Base-by-base conservation (phyloP, 1,140 invertebrate genomes). In the Mylabris phalerata region DNA sequence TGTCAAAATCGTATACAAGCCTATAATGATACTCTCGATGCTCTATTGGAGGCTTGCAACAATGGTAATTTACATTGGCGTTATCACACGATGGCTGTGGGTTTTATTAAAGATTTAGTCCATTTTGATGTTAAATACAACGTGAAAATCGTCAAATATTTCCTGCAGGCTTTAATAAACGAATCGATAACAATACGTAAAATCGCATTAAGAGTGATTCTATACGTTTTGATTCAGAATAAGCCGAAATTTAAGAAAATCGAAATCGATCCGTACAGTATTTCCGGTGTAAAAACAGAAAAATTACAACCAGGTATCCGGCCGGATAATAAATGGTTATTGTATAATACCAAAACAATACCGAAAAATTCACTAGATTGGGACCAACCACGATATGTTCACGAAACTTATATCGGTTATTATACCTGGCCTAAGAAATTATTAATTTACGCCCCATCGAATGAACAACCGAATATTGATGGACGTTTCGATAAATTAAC, bases 11-110 rank as follows among this genome's bases (percentile, higher is more conserved):
- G 82, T 71, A 72, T 78, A 50, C 67, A 72, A 9, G 59, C 76
- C 5, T 93, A 92, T 66, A 74, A 78, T 26, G 73, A 78, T 6
- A 69, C 91, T 2, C 64, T 91, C 0, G 67, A 83, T 13, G 76
- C 82, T 19, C 66, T 94, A 9, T 75, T 89, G 1, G 69, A 80
- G 60, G 73, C 83, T 10, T 82, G 88, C 10, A 72, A 84, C 19
- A 77, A 81, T 62, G 82, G 82, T 60, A 86, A 85, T 71, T 71
- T 90, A 82, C 88, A 92, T 72, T 93, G 92, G 92, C 78, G 89
- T 19, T 86, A 89, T 66, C 79, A 86, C 50, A 79, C 86, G 47
- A 82, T 94, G 70, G 84, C 83, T 19, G 81, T 91, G 66, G 80
- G 82, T 44, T 82, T 95, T 68, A 76, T 95, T 4, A 78, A 79